A percentile compares a stretch with the other conserved stretches of the same genome.
Evolutionary conservation across 2,888 invertebrate genomes (phyloP).

Genomic region (Congeria kusceri): DNA sequence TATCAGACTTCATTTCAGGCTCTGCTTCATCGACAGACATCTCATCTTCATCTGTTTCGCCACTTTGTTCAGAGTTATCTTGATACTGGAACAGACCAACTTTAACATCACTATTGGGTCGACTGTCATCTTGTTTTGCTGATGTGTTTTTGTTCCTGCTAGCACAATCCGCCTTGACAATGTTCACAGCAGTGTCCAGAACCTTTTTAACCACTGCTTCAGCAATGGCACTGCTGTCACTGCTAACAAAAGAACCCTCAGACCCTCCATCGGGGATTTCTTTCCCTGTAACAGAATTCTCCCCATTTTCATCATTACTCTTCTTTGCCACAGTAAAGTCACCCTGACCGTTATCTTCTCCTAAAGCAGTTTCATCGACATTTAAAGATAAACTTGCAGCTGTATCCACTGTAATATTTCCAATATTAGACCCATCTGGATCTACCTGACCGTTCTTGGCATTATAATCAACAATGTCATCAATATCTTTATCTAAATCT

Average conservation of each 20-base stretch:
- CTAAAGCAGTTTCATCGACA: neutral
- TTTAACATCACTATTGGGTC: slow-evolving; percentile 35
- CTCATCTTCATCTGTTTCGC: slow-evolving; percentile 26
- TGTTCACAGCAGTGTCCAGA: slow-evolving; percentile 55
- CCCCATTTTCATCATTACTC: slow-evolving; percentile 37
- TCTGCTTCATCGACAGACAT: slow-evolving; percentile 13
- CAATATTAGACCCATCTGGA: slow-evolving; percentile 44
- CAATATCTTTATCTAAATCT: slow-evolving; percentile 56
- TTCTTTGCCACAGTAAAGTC: neutral
- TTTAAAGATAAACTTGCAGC: slow-evolving; percentile 6
- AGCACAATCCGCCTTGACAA: slow-evolving; percentile 25
- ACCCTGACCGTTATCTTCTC: neutral
- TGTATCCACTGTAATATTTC: slow-evolving; percentile 32
- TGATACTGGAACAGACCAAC: slow-evolving; percentile 59
- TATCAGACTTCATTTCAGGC: slow-evolving; percentile 25
- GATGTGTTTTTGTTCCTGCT: neutral
- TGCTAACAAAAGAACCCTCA: slow-evolving; percentile 51
- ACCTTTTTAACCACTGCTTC: slow-evolving; percentile 66
- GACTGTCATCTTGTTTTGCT: neutral
- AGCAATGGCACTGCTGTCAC: slow-evolving; percentile 67
- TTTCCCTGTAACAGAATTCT: slow-evolving; percentile 29
- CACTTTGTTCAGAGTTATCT: neutral
- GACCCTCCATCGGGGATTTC: slow-evolving; percentile 5
- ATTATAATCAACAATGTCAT: slow-evolving; percentile 52
- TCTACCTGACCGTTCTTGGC: slow-evolving; percentile 41